Base-by-base conservation (phyloP, 2,888 invertebrate genomes). In the Abrostola tripartita region DNA sequence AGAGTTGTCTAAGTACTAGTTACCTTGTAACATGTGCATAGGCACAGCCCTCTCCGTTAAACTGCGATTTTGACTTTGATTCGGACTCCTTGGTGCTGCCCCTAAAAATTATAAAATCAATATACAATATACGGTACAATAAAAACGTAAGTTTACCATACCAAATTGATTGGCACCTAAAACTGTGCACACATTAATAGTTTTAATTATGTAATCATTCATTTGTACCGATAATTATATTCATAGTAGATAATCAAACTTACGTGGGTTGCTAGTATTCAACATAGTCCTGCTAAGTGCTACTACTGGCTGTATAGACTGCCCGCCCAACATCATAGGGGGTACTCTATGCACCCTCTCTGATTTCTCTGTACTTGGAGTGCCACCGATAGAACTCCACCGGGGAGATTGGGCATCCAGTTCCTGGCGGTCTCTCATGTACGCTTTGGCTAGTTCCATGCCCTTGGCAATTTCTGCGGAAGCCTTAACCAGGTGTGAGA, bases 1-100 rank as follows among this genome's bases (percentile, higher is more conserved):
- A n/a, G n/a, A n/a, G n/a, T 24, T 24, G 1, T 24, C 24, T 4
- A 24, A 24, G 24, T 49, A 14, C 35, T 35, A 52, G 9, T 67
- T 85, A 93, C 93, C 93, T 91, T 92, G 92, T 78, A 93, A 83
- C 87, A 93, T 85, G 61, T 88, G 91, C 88, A 93, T 87, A 0
- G 93, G 92, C 61, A 92, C 70, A 5, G 92, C 87, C 62, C 92
- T 85, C 24, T 87, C 82, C 1, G 88, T 79, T 2, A 84, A 71
- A 75, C 78, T 90, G 1, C 81, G 82, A 65, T 75, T 89, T 53
- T 81, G 86, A 65, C 74, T 89, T 54, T 81, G 86, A 65, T 83
- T 89, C 7, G 88, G 82, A 79, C 78, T 90, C 37, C 87, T 82
- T 36, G 81, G 65, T 37, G 76, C 49, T 38, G 84, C 61, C 62